Percentiles rank a stretch among this genome's conserved stretches.
These are phyloP conservation scores for Scomber colias DNA, from an alignment of 2,113 vertebrate genomes.

Conservation along the genomic window DNA sequence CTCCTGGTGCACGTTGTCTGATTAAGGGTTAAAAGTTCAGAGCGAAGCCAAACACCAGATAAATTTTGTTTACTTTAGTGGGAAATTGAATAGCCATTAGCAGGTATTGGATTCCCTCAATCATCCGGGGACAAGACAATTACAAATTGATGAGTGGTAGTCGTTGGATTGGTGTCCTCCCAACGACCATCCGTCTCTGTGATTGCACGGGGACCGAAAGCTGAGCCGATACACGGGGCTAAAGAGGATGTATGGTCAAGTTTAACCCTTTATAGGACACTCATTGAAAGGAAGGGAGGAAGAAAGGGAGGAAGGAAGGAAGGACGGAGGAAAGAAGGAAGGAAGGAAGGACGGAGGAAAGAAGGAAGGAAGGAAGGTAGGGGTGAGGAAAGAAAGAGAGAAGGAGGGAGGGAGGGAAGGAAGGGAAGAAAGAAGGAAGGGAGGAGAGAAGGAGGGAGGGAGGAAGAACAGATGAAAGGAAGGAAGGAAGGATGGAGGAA, in stretches of 20 bases:
- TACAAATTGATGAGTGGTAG: slow-evolving; percentile 32
- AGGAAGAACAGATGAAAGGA: too few species aligned
- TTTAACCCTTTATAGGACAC: background rate
- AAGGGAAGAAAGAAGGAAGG: too few species aligned
- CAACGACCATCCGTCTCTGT: slow-evolving; percentile 26
- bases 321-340: too few species aligned
- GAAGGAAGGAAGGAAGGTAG: too few species aligned
- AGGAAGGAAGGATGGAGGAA: too few species aligned
- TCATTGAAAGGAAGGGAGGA: too few species aligned
- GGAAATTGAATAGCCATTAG: slow-evolving; percentile 30
- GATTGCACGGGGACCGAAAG: background rate
- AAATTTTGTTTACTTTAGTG: slow-evolving; percentile 36
- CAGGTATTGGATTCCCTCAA: slow-evolving; percentile 54
- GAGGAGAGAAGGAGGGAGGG: too few species aligned
- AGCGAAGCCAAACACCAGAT: background rate
- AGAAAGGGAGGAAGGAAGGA: too few species aligned
- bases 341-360: too few species aligned
- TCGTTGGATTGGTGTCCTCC: slow-evolving; percentile 10
- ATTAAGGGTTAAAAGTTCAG: background rate
- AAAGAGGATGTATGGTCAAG: background rate
- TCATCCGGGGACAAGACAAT: slow-evolving; percentile 37
- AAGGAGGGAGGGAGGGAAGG: too few species aligned
- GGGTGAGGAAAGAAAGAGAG: too few species aligned
- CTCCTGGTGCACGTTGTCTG: too few species aligned
- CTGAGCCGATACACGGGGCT: background rate